Percentiles rank a stretch among this genome's conserved stretches.
Evolutionary conservation across 2,888 invertebrate species (phyloP).

Genomic region (Pterostichus niger): DNA sequence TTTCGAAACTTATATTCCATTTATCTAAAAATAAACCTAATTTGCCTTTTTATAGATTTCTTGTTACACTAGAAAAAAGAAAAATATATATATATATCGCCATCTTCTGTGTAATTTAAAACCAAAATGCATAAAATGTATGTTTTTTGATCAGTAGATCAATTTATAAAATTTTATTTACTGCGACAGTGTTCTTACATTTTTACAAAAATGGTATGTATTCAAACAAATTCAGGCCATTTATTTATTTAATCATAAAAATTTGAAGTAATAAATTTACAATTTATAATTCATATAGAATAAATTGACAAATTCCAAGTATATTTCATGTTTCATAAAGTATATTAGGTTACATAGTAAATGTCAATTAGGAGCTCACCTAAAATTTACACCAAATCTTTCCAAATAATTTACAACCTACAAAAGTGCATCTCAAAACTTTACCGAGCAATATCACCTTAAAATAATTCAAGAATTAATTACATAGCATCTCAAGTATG

Average conservation of each 20-base stretch:
- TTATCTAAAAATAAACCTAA: background rate
- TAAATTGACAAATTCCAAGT: background rate
- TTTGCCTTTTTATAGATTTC: background rate
- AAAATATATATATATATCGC: too few relatives aligned
- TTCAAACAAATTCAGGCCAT: too few relatives aligned
- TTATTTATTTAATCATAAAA: too few relatives aligned
- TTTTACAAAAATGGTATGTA: too few relatives aligned
- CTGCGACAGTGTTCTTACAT: too few relatives aligned
- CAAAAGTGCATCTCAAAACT: background rate
- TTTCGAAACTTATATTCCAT: background rate
- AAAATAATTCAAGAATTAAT: constrained; percentile 9
- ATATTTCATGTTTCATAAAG: background rate
- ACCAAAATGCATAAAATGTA: too few relatives aligned
- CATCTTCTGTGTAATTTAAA: too few relatives aligned
- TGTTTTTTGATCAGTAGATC: too few relatives aligned
- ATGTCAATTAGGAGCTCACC: background rate
- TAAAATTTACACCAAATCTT: constrained; percentile 15
- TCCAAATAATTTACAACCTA: background rate
- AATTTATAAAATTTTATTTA: too few relatives aligned
- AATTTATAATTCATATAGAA: too few relatives aligned
- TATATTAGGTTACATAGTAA: background rate
- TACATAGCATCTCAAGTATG: constrained; percentile 4
- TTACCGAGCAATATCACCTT: background rate
- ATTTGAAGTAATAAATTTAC: too few relatives aligned
- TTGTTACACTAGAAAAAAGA: too few relatives aligned